Base-by-base conservation (phyloP, 64 coral and sea anemone genomes). In the Cladopsammia gracilis region DNA sequence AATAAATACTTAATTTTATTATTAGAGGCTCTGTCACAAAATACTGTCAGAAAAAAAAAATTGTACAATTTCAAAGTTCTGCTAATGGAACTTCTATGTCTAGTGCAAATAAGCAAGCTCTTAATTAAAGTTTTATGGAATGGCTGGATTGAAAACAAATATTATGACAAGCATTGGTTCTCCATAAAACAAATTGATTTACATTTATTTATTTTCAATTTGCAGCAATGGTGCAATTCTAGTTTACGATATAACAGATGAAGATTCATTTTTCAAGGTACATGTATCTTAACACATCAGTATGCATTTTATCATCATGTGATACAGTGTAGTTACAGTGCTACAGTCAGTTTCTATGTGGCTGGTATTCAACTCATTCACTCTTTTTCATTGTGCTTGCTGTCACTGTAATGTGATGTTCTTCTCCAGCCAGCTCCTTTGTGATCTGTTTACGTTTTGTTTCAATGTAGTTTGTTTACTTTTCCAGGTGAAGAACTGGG, bases 231-330 rank as follows among this genome's bases (percentile, higher is more conserved):
- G 97, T 91, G 97, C 97, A 70, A 88, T 98, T 82, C 70, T 98
- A 78, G 97, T 98, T 70, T 98, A 98, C 89, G 97, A 98, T 88
- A 98, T 98, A 54, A 98, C 97, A 70, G 97, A 98, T 96, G 97
- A 98, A 94, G 97, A 98, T n/a, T 98, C 97, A 78, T 98, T 98
- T 88, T 90, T 92, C 81, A 98, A 98, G 94, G 97, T 98, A n/a
- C n/a, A n/a, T n/a, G n/a, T n/a, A 22, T 64, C 62, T 3, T 58
- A 3, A 43, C 78, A 61, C 34, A 34, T 34, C 34, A 34, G 34
- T 34, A 0, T 34, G 2, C 34, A 34, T 34, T 34, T 34, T 34
- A 34, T 34, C 0, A 34, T 34, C 2, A 34, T 34, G 0, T 34
- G 34, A 34, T 34, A n/a, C n/a, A n/a, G n/a, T n/a, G n/a, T n/a